A percentile compares a stretch with the other conserved stretches of the same genome.
These are phyloP conservation scores for Entomobrya multifasciata DNA, from an alignment of 2,888 invertebrate genomes.

Conservation along the genomic window DNA sequence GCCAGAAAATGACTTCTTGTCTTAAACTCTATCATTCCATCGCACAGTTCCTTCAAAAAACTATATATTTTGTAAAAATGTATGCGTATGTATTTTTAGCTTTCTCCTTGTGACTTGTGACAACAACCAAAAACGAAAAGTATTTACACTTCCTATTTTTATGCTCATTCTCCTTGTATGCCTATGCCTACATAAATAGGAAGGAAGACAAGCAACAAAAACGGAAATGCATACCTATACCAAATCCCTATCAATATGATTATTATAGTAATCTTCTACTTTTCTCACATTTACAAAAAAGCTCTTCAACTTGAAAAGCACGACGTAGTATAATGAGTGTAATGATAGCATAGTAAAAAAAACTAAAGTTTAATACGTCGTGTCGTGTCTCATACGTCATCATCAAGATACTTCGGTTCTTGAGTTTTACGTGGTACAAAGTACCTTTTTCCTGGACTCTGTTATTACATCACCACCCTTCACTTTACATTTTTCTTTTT, in stretches of 20 bases:
- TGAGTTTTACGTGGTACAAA: not conserved
- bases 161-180: no score
- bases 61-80: not conserved
- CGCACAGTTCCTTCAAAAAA: not conserved
- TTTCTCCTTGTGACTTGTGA: constrained; percentile 36
- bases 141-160: constrained; percentile 50
- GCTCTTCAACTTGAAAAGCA: no score
- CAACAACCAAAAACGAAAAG: constrained; percentile 43
- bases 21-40: not conserved
- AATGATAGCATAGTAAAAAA: no score
- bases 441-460: not conserved
- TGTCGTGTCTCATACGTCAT: not conserved
- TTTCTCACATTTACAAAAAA: no score
- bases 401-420: not conserved
- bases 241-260: no score
- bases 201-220: no score
- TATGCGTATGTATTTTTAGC: constrained; percentile 18
- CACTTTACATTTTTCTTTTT: no score
- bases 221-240: no score
- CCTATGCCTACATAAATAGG: not conserved
- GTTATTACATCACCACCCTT: constrained; percentile 53
- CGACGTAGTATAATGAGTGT: no score
- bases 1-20: constrained; percentile 40
- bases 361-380: not conserved
- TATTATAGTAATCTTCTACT: no score